These are phyloP conservation scores for Strix uralensis DNA, from an alignment of 2,113 vertebrate genomes.

Conservation along the genomic window DNA sequence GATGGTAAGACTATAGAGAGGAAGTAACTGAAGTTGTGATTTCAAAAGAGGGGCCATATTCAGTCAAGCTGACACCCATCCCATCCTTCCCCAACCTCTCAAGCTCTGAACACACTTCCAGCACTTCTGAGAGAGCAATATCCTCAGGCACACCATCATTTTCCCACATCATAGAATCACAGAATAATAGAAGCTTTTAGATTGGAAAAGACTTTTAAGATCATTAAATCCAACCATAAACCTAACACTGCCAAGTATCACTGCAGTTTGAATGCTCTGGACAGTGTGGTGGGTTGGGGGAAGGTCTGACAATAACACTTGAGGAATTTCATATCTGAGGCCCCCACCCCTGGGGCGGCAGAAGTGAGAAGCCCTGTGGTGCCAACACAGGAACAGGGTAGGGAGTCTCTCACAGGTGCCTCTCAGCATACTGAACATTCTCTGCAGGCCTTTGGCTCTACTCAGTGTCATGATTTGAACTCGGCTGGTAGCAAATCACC, in stretches of 20 bases:
- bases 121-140: neutral
- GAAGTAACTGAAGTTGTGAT: neutral
- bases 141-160: neutral
- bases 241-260: neutral
- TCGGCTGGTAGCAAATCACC: too few relatives aligned
- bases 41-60: neutral
- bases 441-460: neutral
- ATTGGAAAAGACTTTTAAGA: neutral
- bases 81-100: neutral
- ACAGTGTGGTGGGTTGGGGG: neutral
- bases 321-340: neutral
- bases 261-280: neutral
- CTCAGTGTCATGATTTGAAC: neutral
- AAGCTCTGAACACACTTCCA: neutral
- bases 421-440: neutral
- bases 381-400: rapidly evolving
- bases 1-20: neutral
- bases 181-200: neutral
- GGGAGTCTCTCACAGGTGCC: neutral
- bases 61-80: neutral
- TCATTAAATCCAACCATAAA: neutral
- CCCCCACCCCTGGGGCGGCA: rapidly evolving
- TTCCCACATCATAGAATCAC: neutral
- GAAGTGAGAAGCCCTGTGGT: rapidly evolving
- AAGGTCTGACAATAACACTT: neutral